A percentile compares a stretch with the other conserved stretches of the same genome.
Conservation (phyloP, 2,113 vertebrate genomes). For the Elephantulus edwardii region DNA sequence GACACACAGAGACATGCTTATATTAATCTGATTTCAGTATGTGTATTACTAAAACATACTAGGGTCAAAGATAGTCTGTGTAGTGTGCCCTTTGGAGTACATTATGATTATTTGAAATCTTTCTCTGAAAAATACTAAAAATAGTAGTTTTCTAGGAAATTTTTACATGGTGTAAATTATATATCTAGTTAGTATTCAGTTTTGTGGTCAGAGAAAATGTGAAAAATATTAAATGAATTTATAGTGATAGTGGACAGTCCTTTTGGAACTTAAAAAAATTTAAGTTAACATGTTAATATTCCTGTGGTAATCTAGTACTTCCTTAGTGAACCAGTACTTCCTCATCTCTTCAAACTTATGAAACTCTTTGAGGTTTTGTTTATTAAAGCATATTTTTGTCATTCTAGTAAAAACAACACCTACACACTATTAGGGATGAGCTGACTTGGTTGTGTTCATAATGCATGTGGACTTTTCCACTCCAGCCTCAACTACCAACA, state of each 20-base stretch:
- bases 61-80: not conserved
- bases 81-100: not conserved
- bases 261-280: not conserved
- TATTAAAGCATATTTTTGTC: not conserved
- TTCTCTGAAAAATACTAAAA: constrained; percentile 1
- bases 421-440: not conserved
- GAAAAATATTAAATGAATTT: not conserved
- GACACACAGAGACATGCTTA: not conserved
- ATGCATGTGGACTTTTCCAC: not conserved
- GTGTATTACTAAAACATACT: not conserved
- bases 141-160: not conserved
- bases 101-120: not conserved
- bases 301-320: not conserved
- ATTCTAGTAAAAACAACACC: constrained; percentile 35
- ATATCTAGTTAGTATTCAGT: not conserved
- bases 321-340: too few species aligned
- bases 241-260: not conserved
- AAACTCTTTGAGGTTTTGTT: not conserved
- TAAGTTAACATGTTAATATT: not conserved
- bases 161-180: not conserved
- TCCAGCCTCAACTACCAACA: too few species aligned
- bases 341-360: not conserved
- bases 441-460: not conserved
- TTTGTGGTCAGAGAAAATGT: not conserved
- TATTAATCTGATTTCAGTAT: not conserved